A percentile compares a stretch with the other conserved stretches of the same genome.
Evolutionary conservation across 1,140 invertebrate species (phyloP).

Genomic region (Drosophila sulfurigaster): DNA sequence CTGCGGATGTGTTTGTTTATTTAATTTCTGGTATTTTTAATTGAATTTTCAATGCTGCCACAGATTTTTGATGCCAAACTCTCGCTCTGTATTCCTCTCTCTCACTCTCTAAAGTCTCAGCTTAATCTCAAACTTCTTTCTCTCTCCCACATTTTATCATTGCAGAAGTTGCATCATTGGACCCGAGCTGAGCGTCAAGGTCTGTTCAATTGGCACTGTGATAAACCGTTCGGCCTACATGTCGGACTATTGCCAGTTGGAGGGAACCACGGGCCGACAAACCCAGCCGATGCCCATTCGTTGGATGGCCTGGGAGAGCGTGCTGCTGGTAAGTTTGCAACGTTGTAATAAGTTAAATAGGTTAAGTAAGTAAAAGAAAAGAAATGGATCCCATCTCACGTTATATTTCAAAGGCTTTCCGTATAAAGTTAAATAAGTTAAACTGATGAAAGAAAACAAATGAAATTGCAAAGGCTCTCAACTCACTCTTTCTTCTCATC

Average conservation of each 20-base stretch:
- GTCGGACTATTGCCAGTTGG: constrained; percentile 90
- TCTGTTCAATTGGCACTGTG: constrained; percentile 92
- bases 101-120: constrained; percentile 6
- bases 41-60: constrained; percentile 70
- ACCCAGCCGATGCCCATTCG: constrained; percentile 89
- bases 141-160: constrained; percentile 48
- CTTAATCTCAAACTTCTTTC: constrained; percentile 21
- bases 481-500: no score
- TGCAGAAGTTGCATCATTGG: constrained; percentile 94
- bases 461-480: no score
- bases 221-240: constrained; percentile 88
- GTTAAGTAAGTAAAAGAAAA: no score
- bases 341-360: no score
- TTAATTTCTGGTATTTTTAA: constrained; percentile 82
- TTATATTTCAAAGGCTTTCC: no score
- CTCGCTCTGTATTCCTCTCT: no score
- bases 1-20: constrained; percentile 75
- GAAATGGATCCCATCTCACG: no score
- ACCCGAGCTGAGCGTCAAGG: constrained; percentile 91
- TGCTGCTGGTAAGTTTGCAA: constrained; percentile 89
- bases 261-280: constrained; percentile 85
- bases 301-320: constrained; percentile 94
- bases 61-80: constrained; percentile 45
- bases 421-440: no score
- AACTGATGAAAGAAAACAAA: no score